phyloP scores from a whole-genome alignment of 1,140 invertebrate species.

The Drosophila saltans region DNA sequence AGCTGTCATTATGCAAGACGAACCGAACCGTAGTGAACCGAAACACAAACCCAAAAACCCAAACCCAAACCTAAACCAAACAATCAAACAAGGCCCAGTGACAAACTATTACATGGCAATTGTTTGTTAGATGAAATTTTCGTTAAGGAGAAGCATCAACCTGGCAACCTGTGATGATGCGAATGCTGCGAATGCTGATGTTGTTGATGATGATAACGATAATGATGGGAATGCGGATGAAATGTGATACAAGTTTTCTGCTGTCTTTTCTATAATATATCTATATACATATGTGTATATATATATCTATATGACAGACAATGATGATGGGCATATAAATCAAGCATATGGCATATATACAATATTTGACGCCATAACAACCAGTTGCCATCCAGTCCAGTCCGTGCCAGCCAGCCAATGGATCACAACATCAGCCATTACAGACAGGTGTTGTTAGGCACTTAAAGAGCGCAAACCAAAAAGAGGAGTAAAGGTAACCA shows the following conservation, averaged over 20 bases:
- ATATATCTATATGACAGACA: slow-evolving; percentile 18
- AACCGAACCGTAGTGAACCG: slow-evolving; percentile 15
- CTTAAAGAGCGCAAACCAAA: not conserved
- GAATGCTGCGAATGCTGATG: not conserved
- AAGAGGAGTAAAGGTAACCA: not conserved
- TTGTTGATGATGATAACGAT: not conserved
- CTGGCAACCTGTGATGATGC: slow-evolving; percentile 16
- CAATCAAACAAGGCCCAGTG: slow-evolving; percentile 38
- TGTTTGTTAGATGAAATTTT: slow-evolving; percentile 50
- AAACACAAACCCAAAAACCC: slow-evolving; percentile 2
- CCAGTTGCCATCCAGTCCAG: slow-evolving; percentile 17
- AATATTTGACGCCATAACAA: slow-evolving; percentile 26
- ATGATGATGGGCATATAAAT: slow-evolving; percentile 47
- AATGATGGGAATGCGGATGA: slow-evolving; percentile 16
- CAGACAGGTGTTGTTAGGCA: slow-evolving; percentile 42
- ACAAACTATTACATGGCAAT: slow-evolving; percentile 65
- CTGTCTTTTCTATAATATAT: slow-evolving; percentile 28
- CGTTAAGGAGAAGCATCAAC: slow-evolving; percentile 11
- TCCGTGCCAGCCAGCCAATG: not conserved
- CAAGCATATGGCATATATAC: slow-evolving; percentile 42
- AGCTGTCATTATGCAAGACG: slow-evolving; percentile 67
- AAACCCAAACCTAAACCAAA: slow-evolving; percentile 10
- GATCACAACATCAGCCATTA: slow-evolving; percentile 1
- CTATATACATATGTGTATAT: not conserved
- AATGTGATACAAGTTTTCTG: slow-evolving; percentile 35